phyloP scores from a whole-genome alignment of 2,797 vertebrate species.

The Bucorvus abyssinicus region DNA sequence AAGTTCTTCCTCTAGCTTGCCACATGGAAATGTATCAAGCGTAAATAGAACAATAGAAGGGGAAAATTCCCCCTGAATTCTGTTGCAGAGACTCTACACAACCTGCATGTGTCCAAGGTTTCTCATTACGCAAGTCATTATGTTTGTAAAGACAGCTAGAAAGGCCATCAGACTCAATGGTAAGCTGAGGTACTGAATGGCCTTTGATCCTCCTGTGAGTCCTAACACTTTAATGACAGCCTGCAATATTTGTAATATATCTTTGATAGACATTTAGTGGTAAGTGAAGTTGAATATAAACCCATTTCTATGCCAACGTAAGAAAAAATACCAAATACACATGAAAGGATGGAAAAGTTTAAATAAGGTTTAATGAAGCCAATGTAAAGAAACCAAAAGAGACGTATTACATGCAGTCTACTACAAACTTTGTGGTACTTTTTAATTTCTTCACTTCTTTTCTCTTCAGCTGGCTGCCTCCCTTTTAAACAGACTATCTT shows the following conservation, averaged over 20 bases:
- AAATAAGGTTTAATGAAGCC: not conserved
- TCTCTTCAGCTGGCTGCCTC: not conserved
- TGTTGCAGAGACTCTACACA: not conserved
- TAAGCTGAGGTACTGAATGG: not conserved
- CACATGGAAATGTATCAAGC: not conserved
- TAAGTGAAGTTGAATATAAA: not conserved
- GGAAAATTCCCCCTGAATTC: not conserved
- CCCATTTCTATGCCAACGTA: not conserved
- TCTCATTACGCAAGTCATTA: not conserved
- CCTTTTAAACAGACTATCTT: not conserved
- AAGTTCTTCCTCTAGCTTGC: constrained; percentile 8
- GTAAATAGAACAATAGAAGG: not conserved
- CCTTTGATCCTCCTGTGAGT: not conserved
- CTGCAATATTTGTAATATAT: not conserved
- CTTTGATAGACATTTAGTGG: not conserved
- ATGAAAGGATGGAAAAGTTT: not conserved
- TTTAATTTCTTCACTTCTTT: not conserved
- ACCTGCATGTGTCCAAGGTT: not conserved
- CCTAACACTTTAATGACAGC: not conserved
- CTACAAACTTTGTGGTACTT: not conserved
- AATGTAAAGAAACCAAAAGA: not conserved
- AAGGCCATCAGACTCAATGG: not conserved
- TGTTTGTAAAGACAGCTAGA: not conserved
- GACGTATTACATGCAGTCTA: not conserved
- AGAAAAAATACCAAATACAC: not conserved